Evolutionary conservation across 2,113 vertebrate genomes (phyloP).

Genomic region (Phalacrocorax carbo): DNA sequence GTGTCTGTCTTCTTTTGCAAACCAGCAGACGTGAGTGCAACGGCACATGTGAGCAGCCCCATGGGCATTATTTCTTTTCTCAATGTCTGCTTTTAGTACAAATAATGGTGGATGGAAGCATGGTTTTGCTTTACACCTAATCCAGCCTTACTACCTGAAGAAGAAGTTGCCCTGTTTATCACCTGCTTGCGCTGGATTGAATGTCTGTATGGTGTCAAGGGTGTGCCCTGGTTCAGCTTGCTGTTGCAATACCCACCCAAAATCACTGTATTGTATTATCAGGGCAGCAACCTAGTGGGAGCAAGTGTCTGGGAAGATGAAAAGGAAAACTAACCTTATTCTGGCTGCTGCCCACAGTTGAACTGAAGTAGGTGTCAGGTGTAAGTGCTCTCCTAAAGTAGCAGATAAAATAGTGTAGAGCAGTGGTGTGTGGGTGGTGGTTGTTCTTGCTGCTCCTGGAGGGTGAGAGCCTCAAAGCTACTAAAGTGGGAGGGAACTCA

Average conservation of each 20-base stretch:
- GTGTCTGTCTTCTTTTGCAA: neutral
- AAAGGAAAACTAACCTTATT: neutral
- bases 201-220: neutral
- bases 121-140: neutral
- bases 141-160: neutral
- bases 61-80: neutral
- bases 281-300: neutral
- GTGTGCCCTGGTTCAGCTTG: neutral
- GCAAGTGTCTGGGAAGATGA: neutral
- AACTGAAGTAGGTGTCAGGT: neutral
- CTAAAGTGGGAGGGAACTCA: too few species aligned
- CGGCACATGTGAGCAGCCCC: neutral
- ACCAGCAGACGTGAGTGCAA: neutral
- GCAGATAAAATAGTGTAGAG: neutral
- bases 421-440: neutral
- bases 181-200: neutral
- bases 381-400: neutral
- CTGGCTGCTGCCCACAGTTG: neutral
- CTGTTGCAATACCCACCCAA: neutral
- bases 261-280: neutral
- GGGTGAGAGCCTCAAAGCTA: neutral
- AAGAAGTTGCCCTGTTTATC: neutral
- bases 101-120: neutral
- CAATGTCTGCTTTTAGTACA: neutral
- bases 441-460: neutral